Evolutionary conservation across 2,113 vertebrate species (phyloP), one percentile per base, ranked within the genome.

Genomic region (Dissostichus mawsoni): DNA sequence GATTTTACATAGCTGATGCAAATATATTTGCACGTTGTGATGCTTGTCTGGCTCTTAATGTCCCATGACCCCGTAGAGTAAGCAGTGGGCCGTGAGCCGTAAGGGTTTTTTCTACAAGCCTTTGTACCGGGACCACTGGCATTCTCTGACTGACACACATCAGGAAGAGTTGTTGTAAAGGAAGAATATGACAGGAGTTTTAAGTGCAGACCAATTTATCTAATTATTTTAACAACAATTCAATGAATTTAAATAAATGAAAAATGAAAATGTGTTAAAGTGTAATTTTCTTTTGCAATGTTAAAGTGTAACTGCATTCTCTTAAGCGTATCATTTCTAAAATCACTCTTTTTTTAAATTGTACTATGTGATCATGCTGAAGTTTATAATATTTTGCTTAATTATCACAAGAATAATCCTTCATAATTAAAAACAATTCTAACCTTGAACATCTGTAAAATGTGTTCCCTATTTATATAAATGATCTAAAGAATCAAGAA

Each of bases 1-100:
- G 56, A 47, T 84, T 89, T 83, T 87, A 76, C 69, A 69, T 83
- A 67, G 66, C 10, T 69, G 71, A 85, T 85, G 74, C 76, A 88
- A 85, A 83, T 80, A 75, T 53, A 69, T 83, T 76, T 80, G 63
- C 78, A 62, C 82, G 73, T 47, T 83, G 62, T 84, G 82, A 87
- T 68, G 77, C 81, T 78, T 83, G 72, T 83, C 79, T 81, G 68
- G 44, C 52, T 82, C 25, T 67, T 72, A 62, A 73, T 78, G 81
- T 63, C 58, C 56, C 36, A 25, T 69, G 80, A 87, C 83, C 69
- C 36, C 68, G 72, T 81, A 25, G 33, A 75, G 66, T 56, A 86
- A 88, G 75, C 80, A 71, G 66, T 50, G 68, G 82, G 87, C 83
- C 73, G 82, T n/a, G 57, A 82, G 66, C 58, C 76, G 47, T 17